phyloP scores from a whole-genome alignment of 2,888 invertebrate species.

The Epsilonema sp. region DNA sequence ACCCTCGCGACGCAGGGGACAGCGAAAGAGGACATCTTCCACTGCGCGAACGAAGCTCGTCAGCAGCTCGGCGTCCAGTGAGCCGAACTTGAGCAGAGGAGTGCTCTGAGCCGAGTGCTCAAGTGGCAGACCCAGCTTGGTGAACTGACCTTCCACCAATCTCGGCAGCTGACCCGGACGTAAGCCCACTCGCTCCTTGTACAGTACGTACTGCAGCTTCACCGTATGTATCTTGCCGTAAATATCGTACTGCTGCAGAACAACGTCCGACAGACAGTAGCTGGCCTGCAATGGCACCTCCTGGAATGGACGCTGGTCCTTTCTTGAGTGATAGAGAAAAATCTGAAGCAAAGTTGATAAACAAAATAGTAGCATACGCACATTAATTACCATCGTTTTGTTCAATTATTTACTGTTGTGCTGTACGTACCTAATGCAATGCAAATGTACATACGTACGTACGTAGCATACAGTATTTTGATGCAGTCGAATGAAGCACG shows the following conservation, averaged over 20 bases:
- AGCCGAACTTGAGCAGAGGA: constrained; percentile 84
- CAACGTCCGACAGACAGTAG: constrained; percentile 29
- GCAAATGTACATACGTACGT: too few species aligned
- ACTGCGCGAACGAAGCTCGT: constrained; percentile 71
- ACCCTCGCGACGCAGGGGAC: constrained; percentile 44
- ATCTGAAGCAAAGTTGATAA: too few species aligned
- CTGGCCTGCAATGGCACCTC: constrained; percentile 54
- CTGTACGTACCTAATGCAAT: too few species aligned
- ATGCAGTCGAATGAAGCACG: constrained; percentile 63
- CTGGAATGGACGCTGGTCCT: constrained; percentile 77
- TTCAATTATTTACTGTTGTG: too few species aligned
- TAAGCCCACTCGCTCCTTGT: constrained; percentile 89
- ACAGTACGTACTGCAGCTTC: constrained; percentile 87
- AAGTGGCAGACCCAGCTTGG: constrained; percentile 77
- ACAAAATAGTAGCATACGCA: too few species aligned
- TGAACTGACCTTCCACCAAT: constrained; percentile 52
- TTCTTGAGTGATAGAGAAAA: constrained; percentile 49
- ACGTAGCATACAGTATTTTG: constrained; percentile 61
- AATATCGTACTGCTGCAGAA: constrained; percentile 79
- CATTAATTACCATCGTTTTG: too few species aligned
- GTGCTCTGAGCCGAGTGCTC: constrained; percentile 93
- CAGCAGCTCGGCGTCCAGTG: constrained; percentile 65
- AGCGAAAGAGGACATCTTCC: constrained; percentile 72
- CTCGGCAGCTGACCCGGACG: constrained; percentile 76
- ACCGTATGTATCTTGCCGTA: constrained; percentile 98